Evolutionary conservation across 2,113 vertebrate genomes (phyloP).

Genomic region (Neolamprologus sp.): DNA sequence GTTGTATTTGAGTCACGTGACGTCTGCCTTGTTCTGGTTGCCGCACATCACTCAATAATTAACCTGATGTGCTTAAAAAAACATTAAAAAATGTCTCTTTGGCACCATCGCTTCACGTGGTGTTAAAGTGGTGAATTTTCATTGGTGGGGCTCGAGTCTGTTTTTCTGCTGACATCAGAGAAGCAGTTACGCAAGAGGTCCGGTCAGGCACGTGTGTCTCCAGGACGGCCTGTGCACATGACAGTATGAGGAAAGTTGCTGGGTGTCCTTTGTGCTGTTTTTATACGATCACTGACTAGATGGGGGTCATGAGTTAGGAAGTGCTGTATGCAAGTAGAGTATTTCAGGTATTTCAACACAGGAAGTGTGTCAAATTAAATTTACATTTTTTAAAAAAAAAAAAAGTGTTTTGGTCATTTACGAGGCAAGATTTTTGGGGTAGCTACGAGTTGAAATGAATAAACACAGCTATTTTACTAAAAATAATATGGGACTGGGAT

Average conservation of each 20-base stretch:
- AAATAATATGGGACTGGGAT: not conserved
- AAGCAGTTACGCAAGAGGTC: conserved; percentile 7
- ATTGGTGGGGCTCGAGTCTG: not conserved
- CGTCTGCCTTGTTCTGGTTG: not conserved
- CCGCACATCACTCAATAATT: not conserved
- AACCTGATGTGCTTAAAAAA: not conserved
- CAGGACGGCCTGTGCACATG: not conserved
- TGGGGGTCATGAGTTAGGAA: not conserved
- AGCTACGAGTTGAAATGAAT: not conserved
- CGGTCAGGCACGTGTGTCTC: not conserved
- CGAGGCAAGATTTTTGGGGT: not conserved
- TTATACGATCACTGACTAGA: not conserved
- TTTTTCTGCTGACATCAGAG: conserved; percentile 5
- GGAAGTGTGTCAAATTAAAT: not conserved
- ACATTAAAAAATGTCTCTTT: not conserved
- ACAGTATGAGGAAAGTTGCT: not conserved
- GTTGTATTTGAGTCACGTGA: not conserved
- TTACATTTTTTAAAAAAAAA: not conserved
- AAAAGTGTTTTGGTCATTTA: not conserved
- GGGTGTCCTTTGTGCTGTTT: not conserved
- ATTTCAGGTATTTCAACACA: not conserved
- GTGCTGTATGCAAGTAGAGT: not conserved
- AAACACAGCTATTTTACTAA: not conserved
- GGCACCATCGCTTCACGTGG: not conserved
- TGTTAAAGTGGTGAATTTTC: not conserved